Percentiles rank a stretch among this genome's conserved stretches.
Conservation (phyloP, 2,797 vertebrate species). For the Hemitrygon akajei region DNA sequence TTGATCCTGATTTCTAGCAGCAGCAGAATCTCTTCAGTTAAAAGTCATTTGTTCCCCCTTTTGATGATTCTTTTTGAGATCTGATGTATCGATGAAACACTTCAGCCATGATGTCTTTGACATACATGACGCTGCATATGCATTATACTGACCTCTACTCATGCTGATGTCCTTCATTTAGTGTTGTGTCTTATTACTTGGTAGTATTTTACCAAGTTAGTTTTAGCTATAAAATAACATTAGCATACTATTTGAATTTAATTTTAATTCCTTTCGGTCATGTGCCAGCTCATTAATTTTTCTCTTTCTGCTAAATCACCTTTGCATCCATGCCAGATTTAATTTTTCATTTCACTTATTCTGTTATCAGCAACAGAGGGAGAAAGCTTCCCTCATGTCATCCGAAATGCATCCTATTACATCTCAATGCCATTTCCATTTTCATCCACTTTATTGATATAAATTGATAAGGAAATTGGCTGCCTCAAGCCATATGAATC, state of each 20-base stretch:
- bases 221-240: background rate
- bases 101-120: background rate
- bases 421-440: constrained; percentile 42
- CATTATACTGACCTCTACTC: background rate
- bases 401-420: constrained; percentile 40
- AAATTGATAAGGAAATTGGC: constrained; percentile 45
- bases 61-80: background rate
- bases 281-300: constrained; percentile 38
- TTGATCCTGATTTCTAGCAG: no score
- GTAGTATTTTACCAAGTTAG: background rate
- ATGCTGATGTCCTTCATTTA: background rate
- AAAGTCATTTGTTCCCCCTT: background rate
- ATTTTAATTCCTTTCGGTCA: constrained; percentile 31
- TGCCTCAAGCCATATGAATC: constrained; percentile 42
- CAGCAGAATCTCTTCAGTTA: no score
- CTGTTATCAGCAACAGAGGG: constrained; percentile 39
- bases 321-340: constrained; percentile 37
- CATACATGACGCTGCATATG: background rate
- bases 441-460: constrained; percentile 42
- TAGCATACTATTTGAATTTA: constrained; percentile 34
- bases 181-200: background rate
- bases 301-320: constrained; percentile 30
- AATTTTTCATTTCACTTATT: constrained; percentile 41
- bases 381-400: constrained; percentile 38
- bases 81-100: background rate